Conservation (phyloP, 2,797 vertebrate genomes). For the Bufotes viridis region DNA sequence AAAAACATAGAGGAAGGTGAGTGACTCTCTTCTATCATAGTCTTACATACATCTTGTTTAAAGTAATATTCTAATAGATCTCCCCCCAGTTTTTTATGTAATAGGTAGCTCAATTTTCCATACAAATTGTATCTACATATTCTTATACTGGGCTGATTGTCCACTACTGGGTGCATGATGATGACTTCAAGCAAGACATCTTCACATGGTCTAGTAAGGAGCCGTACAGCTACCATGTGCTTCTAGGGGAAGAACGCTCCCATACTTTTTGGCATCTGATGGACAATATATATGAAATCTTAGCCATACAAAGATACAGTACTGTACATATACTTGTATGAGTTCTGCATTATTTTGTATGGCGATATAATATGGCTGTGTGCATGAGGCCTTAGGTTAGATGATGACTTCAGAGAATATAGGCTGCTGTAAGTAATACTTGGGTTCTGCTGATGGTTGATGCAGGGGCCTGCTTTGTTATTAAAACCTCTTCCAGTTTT, state of each 20-base stretch:
- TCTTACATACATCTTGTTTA: neutral
- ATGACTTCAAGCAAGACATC: no score
- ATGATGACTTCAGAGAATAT: neutral
- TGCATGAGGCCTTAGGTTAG: no score
- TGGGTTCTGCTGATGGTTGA: no score
- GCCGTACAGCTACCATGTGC: neutral
- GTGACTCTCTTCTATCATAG: neutral
- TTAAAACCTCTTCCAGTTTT: no score
- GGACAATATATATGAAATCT: neutral
- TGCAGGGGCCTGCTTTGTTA: no score
- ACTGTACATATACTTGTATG: neutral
- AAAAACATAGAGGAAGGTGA: slow-evolving; percentile 82
- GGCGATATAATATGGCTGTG: no score
- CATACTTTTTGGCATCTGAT: neutral
- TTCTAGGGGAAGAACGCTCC: neutral
- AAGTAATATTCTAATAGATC: neutral
- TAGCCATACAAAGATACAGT: neutral
- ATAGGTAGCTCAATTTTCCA: neutral
- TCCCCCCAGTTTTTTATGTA: neutral
- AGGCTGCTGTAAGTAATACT: no score
- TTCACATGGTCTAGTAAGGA: neutral
- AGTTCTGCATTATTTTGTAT: no score
- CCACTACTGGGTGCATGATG: neutral
- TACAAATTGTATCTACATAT: neutral
- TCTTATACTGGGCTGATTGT: neutral